Evolutionary conservation across 1,140 invertebrate species (phyloP).

Genomic region (Panagrolaimus sp.): DNA sequence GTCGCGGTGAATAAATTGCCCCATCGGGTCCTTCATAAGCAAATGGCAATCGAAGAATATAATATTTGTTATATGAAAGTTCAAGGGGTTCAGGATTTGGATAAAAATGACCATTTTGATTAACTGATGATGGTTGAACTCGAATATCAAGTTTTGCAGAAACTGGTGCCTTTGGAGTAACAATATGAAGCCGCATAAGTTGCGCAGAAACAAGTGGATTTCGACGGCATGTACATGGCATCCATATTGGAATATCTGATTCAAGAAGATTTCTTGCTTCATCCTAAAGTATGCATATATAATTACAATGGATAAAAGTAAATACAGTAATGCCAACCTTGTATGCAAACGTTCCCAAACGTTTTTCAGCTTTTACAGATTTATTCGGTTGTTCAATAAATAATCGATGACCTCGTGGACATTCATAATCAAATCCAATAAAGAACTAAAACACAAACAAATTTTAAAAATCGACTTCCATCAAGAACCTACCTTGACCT

Average conservation of each 20-base stretch:
- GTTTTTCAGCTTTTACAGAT: constrained; percentile 60
- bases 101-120: constrained; percentile 3
- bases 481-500: constrained; percentile 60
- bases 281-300: constrained; percentile 63
- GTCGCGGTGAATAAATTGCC: background rate
- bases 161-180: constrained; percentile 80
- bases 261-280: background rate
- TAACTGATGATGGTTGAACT: constrained; percentile 18
- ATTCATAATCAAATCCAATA: constrained; percentile 90
- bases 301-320: no score
- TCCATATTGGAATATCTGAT: constrained; percentile 25
- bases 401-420: constrained; percentile 83
- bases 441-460: constrained; percentile 66
- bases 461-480: no score
- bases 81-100: constrained; percentile 11
- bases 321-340: background rate
- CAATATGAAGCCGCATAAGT: constrained; percentile 81
- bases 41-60: constrained; percentile 19
- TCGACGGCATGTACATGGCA: constrained; percentile 61
- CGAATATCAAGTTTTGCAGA: constrained; percentile 65
- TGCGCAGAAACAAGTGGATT: constrained; percentile 67
- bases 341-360: background rate
- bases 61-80: constrained; percentile 9
- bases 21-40: constrained; percentile 22
- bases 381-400: constrained; percentile 82